phyloP scores from a whole-genome alignment of 2,113 vertebrate genomes.

The Gulo gulo region DNA sequence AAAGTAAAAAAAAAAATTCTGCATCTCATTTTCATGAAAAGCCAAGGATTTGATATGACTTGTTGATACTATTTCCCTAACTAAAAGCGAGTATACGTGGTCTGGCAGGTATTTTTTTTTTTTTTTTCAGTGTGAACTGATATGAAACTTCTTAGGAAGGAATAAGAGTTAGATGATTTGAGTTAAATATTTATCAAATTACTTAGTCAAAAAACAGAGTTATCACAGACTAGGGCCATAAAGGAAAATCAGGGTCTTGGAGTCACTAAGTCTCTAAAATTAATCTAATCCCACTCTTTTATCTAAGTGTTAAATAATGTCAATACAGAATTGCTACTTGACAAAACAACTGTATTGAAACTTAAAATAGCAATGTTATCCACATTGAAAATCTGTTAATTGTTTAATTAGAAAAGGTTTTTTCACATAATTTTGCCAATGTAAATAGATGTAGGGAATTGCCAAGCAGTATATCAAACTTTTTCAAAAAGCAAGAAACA shows the following conservation, averaged over 20 bases:
- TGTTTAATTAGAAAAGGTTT: background rate
- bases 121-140: background rate
- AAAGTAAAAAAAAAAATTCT: background rate
- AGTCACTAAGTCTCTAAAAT: background rate
- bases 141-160: background rate
- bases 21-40: conserved; percentile 2
- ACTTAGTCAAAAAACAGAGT: background rate
- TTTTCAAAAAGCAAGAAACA: background rate
- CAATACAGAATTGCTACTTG: background rate
- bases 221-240: background rate
- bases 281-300: background rate
- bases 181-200: background rate
- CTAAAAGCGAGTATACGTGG: background rate
- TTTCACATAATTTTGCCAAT: background rate
- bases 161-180: background rate
- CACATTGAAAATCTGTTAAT: background rate
- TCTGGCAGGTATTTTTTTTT: background rate
- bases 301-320: background rate
- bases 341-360: background rate
- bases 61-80: background rate
- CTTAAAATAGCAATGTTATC: background rate
- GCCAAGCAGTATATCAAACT: background rate
- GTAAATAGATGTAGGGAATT: background rate
- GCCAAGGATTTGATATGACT: background rate
- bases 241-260: background rate